These are phyloP conservation scores for Volucella inflata DNA, from an alignment of 2,888 invertebrate genomes.

Conservation along the genomic window DNA sequence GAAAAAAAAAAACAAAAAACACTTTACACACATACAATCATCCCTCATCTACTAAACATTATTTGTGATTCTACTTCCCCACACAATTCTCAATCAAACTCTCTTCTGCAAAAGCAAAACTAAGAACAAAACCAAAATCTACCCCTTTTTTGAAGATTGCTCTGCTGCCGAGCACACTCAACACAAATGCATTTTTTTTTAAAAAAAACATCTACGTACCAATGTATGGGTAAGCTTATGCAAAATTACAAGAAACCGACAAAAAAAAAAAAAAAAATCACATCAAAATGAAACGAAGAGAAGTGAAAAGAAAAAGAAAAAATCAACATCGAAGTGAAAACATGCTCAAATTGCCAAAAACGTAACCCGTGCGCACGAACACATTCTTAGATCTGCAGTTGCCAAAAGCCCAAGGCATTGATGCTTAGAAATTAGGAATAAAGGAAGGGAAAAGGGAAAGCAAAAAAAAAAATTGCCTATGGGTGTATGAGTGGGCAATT, in stretches of 20 bases:
- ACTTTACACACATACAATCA: conserved; percentile 14
- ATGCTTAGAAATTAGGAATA: conserved; percentile 63
- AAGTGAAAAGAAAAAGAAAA: conserved; percentile 46
- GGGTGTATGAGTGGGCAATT: conserved; percentile 38
- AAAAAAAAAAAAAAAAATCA: conserved; percentile 16
- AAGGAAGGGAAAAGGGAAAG: conserved; percentile 37
- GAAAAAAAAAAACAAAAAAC: conserved; percentile 18
- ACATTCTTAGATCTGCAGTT: conserved; percentile 61
- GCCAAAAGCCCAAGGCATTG: conserved; percentile 44
- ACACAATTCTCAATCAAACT: background rate
- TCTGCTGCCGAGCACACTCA: background rate
- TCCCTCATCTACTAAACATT: background rate
- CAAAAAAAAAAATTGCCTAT: conserved; percentile 21
- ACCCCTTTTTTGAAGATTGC: conserved; percentile 36
- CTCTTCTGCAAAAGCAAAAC: conserved; percentile 4
- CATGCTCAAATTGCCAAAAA: conserved; percentile 49
- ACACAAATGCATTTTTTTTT: conserved; percentile 42
- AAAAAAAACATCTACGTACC: background rate
- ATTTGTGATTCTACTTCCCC: conserved; percentile 11
- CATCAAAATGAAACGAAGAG: conserved; percentile 37
- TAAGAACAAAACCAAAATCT: conserved; percentile 4
- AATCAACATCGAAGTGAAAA: conserved; percentile 30
- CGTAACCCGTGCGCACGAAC: conserved; percentile 27
- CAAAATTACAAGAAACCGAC: conserved; percentile 17
- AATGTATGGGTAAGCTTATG: conserved; percentile 39